Evolutionary conservation across 2,888 invertebrate species (phyloP), one percentile per base, ranked within the genome.

Genomic region (Nycteola revayana): DNA sequence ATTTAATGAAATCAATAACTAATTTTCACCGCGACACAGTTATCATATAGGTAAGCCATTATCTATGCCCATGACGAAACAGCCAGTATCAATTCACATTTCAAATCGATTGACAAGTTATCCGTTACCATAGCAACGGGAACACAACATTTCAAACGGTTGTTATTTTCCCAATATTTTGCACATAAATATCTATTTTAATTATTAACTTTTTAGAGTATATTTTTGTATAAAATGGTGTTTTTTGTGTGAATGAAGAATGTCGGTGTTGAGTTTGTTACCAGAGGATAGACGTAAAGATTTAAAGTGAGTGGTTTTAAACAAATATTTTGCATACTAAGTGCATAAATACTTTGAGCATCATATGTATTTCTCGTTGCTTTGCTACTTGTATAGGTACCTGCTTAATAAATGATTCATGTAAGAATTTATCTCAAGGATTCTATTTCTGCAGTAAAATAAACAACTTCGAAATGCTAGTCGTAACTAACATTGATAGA

Each of bases 181-280:
- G n/a, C n/a, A n/a, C n/a, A n/a, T n/a, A n/a, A n/a, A 54, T 61
- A 61, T 65, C 63, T 59, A 37, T 35, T 35, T 31, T 39, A 49
- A 66, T 68, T 56, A 36, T 23, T n/a, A n/a, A n/a, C n/a, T n/a
- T 69, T 67, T 74, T 55, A 34, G 42, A 28, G 42, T 58, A 5
- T 60, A 42, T 62, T 60, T n/a, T 74, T 64, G 46, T 68, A 45
- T 49, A 44, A 69, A 66, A 85, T 85, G 81, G 61, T 55, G 56
- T 42, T 58, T 41, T 50, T 42, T 35, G 38, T 56, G 62, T 71
- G 60, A 55, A 32, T 37, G 48, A 55, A 82, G 47, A 33, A 88
- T 89, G 86, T 89, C 90, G 66, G 78, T 85, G 49, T 49, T 90
- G 60, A 90, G 89, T 72, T 69, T 90, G 34, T 70, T 87, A 32